These are phyloP conservation scores for Drosophila falleni DNA, from an alignment of 2,888 invertebrate genomes.

Conservation along the genomic window DNA sequence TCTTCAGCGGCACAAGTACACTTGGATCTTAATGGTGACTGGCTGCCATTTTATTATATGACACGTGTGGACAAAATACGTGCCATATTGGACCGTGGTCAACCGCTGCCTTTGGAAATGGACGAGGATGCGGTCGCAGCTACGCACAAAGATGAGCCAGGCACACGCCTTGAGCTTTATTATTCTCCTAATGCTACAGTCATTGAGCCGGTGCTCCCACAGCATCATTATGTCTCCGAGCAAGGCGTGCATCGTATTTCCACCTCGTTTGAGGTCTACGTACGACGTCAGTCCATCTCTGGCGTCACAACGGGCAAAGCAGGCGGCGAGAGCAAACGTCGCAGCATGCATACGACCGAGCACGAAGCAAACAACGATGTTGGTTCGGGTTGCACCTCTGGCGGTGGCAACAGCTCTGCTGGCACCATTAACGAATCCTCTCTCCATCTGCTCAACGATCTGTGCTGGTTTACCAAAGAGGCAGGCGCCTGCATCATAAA, in stretches of 20 bases:
- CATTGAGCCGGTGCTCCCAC: constrained; percentile 80
- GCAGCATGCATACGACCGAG: constrained; percentile 50
- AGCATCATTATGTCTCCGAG: constrained; percentile 82
- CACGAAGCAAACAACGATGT: constrained; percentile 42
- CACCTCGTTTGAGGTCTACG: constrained; percentile 85
- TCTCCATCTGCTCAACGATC: constrained; percentile 80
- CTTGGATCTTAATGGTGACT: constrained; percentile 78
- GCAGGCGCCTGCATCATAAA: constrained; percentile 85
- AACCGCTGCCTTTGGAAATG: constrained; percentile 84
- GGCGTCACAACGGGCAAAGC: constrained; percentile 69
- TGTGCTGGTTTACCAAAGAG: constrained; percentile 85
- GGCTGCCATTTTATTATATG: constrained; percentile 84
- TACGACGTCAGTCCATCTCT: constrained; percentile 84
- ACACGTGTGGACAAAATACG: constrained; percentile 85
- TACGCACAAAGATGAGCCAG: constrained; percentile 85
- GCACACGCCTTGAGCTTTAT: constrained; percentile 83
- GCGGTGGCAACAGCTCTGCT: constrained; percentile 3
- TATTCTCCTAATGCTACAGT: constrained; percentile 83
- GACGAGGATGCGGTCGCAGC: constrained; percentile 73
- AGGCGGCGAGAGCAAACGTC: constrained; percentile 44
- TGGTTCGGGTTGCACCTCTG: constrained; percentile 5
- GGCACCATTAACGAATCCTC: constrained; percentile 64
- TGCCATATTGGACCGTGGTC: constrained; percentile 85
- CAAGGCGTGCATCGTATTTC: constrained; percentile 83
- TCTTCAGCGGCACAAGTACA: constrained; percentile 47